Evolutionary conservation across 2,113 vertebrate species (phyloP).

Genomic region (Seriola rivoliana): DNA sequence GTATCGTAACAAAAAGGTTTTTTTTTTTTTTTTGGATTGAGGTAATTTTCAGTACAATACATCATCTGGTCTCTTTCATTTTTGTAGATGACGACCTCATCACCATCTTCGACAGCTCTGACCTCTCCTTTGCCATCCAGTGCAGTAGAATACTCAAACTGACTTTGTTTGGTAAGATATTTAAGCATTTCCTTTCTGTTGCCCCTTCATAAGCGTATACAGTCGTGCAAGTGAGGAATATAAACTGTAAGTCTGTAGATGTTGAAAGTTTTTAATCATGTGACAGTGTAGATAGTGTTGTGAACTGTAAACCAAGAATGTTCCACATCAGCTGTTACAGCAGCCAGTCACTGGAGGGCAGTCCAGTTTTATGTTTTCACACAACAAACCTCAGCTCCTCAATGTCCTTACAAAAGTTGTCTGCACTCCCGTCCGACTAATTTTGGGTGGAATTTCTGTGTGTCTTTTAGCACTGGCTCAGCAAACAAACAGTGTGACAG

Average conservation of each 20-base stretch:
- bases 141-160: slow-evolving; percentile 99
- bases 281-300: background rate
- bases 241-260: background rate
- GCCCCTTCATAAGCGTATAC: background rate
- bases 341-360: slow-evolving; percentile 71
- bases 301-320: background rate
- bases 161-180: slow-evolving; percentile 94
- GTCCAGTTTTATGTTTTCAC: slow-evolving; percentile 50
- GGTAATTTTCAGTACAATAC: background rate
- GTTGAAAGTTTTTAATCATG: background rate
- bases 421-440: slow-evolving; percentile 12
- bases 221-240: background rate
- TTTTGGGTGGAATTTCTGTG: background rate
- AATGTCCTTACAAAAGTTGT: background rate
- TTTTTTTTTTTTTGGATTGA: background rate
- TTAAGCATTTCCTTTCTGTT: background rate
- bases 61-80: slow-evolving; percentile 10
- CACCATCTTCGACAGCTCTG: slow-evolving; percentile 99
- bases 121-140: slow-evolving; percentile 98
- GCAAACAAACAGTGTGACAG: slow-evolving; percentile 32
- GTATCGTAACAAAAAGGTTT: too few species aligned
- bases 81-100: slow-evolving; percentile 97
- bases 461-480: slow-evolving; percentile 4
- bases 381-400: background rate
- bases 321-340: slow-evolving; percentile 35